Base-by-base conservation (phyloP, 2,797 vertebrate species). In the Gouania willdenowi region DNA sequence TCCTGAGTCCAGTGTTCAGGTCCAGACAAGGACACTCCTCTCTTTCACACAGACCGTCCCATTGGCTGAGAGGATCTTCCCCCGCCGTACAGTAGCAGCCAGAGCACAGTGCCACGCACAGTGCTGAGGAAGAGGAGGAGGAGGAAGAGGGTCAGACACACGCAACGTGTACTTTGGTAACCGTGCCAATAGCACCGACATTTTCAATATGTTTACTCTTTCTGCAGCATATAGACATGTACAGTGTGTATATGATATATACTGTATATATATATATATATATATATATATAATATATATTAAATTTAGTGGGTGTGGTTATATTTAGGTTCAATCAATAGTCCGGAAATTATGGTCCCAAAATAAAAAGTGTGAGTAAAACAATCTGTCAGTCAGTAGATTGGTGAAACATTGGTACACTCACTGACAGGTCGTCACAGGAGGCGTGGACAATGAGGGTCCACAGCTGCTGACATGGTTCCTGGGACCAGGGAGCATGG, bases 61-160 rank as follows among this genome's bases (percentile, higher is more conserved):
- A 0, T 91, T 82, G 0, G 58, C 78, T 15, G 79, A 89, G 62
- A 94, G 81, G 16, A 94, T 72, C 49, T 81, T 87, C 4, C 89
- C 91, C 1, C 47, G n/a, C 72, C 0, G 91, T 84, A 23, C 93
- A 96, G 83, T 95, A 94, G 61, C 94, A 95, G 5, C 93, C 92
- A 0, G 92, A 87, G 92, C 89, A 67, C 93, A 96, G 6, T 7
- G 71, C 92, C 91, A 92, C 23, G 83, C 46, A 6, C 94, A 95
- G 49, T 83, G 81, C 92, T 93, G 61, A 10, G 5, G 9, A 25
- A 24, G 0, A 34, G 5, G 18, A 2, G 2, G 5, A 5, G 13
- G 13, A 13, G 13, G 13, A 13, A 3, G 13, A 13, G 3, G 13
- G 13, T 13, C 13, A n/a, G n/a, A n/a, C n/a, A n/a, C n/a, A n/a